These are phyloP conservation scores for Notarius lentiginosus DNA, from an alignment of 2,113 vertebrate species.

Conservation along the genomic window DNA sequence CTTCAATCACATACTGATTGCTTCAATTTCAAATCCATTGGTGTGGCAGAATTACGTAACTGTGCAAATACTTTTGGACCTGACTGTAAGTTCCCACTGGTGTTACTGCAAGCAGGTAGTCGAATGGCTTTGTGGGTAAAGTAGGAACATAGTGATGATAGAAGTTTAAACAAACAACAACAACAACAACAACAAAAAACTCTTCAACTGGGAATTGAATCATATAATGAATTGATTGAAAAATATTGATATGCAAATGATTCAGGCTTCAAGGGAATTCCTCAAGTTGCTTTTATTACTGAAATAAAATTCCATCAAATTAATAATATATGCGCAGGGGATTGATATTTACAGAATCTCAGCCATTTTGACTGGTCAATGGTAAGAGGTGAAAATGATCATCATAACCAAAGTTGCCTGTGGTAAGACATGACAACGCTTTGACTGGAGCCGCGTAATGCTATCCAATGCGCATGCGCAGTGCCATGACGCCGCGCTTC, in stretches of 20 bases:
- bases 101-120: neutral
- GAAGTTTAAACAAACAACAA: neutral
- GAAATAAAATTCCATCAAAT: neutral
- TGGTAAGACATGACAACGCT: neutral
- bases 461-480: slow-evolving; percentile 49
- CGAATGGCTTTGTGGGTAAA: no score
- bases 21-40: no score
- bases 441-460: neutral
- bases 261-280: neutral
- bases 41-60: no score
- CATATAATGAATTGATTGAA: neutral
- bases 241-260: neutral
- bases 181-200: no score
- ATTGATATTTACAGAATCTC: neutral
- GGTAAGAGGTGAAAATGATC: no score
- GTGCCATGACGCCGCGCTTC: slow-evolving; percentile 61
- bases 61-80: no score
- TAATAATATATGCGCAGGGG: neutral
- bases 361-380: neutral
- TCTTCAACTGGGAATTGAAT: no score
- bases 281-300: neutral
- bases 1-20: no score
- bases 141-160: neutral
- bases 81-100: neutral
- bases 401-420: neutral